Base-by-base conservation (phyloP, 2,888 invertebrate species). In the Ectemnius lituratus region DNA sequence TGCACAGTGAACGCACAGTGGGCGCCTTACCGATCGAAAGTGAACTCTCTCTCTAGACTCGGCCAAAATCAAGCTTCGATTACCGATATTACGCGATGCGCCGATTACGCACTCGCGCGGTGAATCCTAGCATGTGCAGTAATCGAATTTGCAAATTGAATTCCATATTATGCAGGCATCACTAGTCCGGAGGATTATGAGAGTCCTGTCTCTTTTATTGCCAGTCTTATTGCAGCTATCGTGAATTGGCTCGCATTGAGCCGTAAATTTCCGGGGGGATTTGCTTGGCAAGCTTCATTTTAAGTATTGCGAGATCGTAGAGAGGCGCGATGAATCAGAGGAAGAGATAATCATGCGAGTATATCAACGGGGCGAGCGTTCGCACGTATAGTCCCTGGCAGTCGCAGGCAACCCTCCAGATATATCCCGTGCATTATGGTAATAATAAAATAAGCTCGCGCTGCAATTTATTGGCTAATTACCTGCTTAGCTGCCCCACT, bases 391-490 rank as follows among this genome's bases (percentile, higher is more conserved):
- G 69, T 62, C 52, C 23, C 23, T 59, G 59, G 61, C 58, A 65
- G 62, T 58, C 67, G 37, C 66, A 73, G 37, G 3, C 37, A 37
- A 69, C 66, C 66, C 63, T 58, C 73, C 37, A 8, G 18, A 20
- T 74, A 37, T 37, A 76, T 74, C 65, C 62, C 64, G 67, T 76
- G 76, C 76, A 64, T 76, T 76, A 74, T 67, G 70, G 59, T 67
- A 76, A 70, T 70, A 76, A 76, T 76, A 76, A 76, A 76, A 76
- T 74, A 74, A 76, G 73, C 70, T 59, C 46, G 49, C 59, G 46
- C 14, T 23, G 63, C 37, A 76, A 76, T 76, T 76, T 76, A 76
- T 76, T 57, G 73, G 70, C 73, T 75, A 75, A 75, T 75, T 73
- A 73, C 72, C 68, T 49, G 61, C 65, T 71, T 65, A 68, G 64